Conservation (phyloP, 2,113 vertebrate genomes). For the Bostrychus sinensis region DNA sequence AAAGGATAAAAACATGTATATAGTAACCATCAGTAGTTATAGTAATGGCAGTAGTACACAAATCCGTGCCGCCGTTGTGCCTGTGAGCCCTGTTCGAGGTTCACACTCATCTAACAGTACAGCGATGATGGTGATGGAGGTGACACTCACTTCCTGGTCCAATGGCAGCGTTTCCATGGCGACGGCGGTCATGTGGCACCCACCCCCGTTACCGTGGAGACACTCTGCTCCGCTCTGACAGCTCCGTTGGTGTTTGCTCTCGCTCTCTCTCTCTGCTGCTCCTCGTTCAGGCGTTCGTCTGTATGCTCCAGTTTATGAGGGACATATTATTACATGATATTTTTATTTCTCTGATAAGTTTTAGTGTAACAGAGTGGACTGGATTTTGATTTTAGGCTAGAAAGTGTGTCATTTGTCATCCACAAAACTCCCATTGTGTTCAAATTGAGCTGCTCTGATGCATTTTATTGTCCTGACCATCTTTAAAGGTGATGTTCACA, state of each 20-base stretch:
- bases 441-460: too few relatives aligned
- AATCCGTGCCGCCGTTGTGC: background rate
- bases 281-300: conserved; percentile 31
- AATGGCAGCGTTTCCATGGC: conserved; percentile 78
- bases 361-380: background rate
- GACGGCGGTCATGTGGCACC: conserved; percentile 75
- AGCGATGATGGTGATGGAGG: background rate
- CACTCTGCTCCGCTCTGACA: conserved; percentile 67
- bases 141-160: conserved; percentile 65
- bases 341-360: background rate
- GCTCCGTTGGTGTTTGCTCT: conserved; percentile 55
- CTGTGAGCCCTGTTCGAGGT: background rate
- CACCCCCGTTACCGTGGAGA: conserved; percentile 69
- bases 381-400: background rate
- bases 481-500: too few relatives aligned
- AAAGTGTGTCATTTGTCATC: too few relatives aligned
- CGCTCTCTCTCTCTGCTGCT: conserved; percentile 35
- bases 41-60: background rate
- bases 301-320: background rate
- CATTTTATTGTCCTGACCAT: too few relatives aligned
- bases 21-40: too few relatives aligned
- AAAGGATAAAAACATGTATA: too few relatives aligned
- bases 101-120: background rate
- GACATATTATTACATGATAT: background rate
- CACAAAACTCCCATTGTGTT: too few relatives aligned